Conservation (phyloP, 2,888 invertebrate species). For the Euplexia lucipara region DNA sequence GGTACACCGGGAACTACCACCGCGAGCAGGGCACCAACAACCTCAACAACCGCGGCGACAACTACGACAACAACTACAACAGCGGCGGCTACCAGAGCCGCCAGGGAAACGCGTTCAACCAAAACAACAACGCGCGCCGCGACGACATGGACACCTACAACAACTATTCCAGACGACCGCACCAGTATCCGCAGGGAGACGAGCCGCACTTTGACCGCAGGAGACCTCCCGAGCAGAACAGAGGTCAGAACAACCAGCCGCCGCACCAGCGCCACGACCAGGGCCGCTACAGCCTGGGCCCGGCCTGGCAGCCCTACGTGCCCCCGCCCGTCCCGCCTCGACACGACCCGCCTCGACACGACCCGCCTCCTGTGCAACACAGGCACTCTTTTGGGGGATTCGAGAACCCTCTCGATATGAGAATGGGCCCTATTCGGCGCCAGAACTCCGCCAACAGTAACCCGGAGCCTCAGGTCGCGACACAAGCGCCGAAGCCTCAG, state of each 20-base stretch:
- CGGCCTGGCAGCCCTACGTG: constrained; percentile 73
- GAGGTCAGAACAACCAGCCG: constrained; percentile 41
- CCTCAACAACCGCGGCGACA: constrained; percentile 85
- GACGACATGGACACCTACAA: constrained; percentile 70
- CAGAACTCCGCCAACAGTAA: constrained; percentile 52
- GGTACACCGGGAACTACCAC: constrained; percentile 75
- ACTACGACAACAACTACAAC: constrained; percentile 79
- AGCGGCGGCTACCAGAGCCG: constrained; percentile 65
- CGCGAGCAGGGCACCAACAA: constrained; percentile 88
- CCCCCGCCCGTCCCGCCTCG: constrained; percentile 49
- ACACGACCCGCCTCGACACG: constrained; percentile 52
- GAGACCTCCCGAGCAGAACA: constrained; percentile 52
- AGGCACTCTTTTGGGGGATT: constrained; percentile 80
- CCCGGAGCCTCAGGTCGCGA: constrained; percentile 19
- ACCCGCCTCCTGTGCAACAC: constrained; percentile 58
- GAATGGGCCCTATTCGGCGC: constrained; percentile 71
- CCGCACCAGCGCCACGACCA: constrained; percentile 52
- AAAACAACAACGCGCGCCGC: constrained; percentile 68
- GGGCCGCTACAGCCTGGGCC: constrained; percentile 57
- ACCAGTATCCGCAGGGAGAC: constrained; percentile 70
- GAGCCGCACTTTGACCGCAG: constrained; percentile 69
- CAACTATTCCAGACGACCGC: constrained; percentile 76
- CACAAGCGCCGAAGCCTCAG: constrained; percentile 40
- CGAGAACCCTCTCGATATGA: constrained; percentile 83
- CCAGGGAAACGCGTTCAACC: constrained; percentile 63